These are phyloP conservation scores for Mythimna loreyi DNA, from an alignment of 2,888 invertebrate genomes.

Conservation along the genomic window DNA sequence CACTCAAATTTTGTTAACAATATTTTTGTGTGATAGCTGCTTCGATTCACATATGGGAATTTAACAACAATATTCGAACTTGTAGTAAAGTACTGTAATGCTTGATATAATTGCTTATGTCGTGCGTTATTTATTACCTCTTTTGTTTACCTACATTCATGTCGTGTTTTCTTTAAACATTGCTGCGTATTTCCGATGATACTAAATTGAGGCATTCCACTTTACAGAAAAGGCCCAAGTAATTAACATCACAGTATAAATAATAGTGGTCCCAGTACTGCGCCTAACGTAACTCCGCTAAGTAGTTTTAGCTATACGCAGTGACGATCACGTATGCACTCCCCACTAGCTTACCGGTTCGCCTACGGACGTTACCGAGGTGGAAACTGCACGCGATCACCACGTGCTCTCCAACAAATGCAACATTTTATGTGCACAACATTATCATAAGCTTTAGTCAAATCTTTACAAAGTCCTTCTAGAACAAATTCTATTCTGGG, in stretches of 20 bases:
- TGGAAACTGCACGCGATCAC: constrained; percentile 47
- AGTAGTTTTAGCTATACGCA: constrained; percentile 47
- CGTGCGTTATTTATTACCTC: neutral
- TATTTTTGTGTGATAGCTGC: constrained; percentile 26
- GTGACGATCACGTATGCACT: constrained; percentile 62
- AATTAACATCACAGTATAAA: constrained; percentile 42
- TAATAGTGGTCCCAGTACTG: constrained; percentile 37
- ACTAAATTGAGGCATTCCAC: constrained; percentile 15
- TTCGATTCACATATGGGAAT: constrained; percentile 7
- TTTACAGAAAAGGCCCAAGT: constrained; percentile 25
- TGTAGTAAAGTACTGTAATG: constrained; percentile 1
- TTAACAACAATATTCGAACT: constrained; percentile 17
- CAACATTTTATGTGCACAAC: constrained; percentile 25
- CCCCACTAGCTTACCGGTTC: constrained; percentile 49
- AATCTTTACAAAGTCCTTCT: constrained; percentile 11
- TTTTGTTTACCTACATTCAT: neutral
- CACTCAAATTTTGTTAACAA: constrained; percentile 7
- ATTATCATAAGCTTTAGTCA: constrained; percentile 40
- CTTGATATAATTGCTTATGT: constrained; percentile 15
- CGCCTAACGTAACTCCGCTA: constrained; percentile 34
- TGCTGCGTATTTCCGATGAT: neutral
- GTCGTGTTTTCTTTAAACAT: neutral
- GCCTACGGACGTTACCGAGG: constrained; percentile 49
- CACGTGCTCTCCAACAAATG: constrained; percentile 51
- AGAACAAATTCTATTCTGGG: constrained; percentile 4